Base-by-base conservation (phyloP, 2,888 invertebrate species). In the Agriopis aurantiaria region DNA sequence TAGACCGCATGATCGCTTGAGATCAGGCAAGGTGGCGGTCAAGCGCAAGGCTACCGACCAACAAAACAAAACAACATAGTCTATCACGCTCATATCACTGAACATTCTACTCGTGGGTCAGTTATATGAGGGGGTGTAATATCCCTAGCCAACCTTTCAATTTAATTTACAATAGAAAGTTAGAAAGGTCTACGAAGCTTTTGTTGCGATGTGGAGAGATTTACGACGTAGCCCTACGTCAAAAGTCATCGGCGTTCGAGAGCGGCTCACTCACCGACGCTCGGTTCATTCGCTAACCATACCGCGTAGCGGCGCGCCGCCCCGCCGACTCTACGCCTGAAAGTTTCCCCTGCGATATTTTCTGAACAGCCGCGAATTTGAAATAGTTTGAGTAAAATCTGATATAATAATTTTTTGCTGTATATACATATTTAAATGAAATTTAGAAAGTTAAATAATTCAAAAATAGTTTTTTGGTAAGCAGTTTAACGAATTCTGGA, bases 241-340 rank as follows among this genome's bases (percentile, higher is more conserved):
- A 40, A 59, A 70, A 48, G 51, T 56, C 57, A 40, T n/a, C 7
- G 17, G 55, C 48, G 58, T 17, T 46, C 46, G 48, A 43, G 71
- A 66, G 77, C 73, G 86, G 69, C 63, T 55, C 68, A 43, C 69
- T 65, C 46, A 53, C 33, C 33, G 33, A n/a, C 68, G 69, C 72
- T 69, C 65, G 74, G 78, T 79, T 83, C 93, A 93, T 89, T 93
- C 90, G 88, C 80, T 81, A 81, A 75, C 82, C 81, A 86, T 78
- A 82, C 68, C 85, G 85, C 88, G 89, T 65, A 82, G 87, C 82
- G 87, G 81, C 84, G 78, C 79, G 82, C 85, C 91, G 91, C 76
- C 84, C 81, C 77, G 78, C 64, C 67, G 79, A 72, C 66, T 69
- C 72, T 64, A 69, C 80, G 75, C 75, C 87, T 85, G 86, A 88